These are phyloP conservation scores for Liopterus haemorrhoidalis DNA, from an alignment of 2,888 invertebrate genomes.

Conservation along the genomic window DNA sequence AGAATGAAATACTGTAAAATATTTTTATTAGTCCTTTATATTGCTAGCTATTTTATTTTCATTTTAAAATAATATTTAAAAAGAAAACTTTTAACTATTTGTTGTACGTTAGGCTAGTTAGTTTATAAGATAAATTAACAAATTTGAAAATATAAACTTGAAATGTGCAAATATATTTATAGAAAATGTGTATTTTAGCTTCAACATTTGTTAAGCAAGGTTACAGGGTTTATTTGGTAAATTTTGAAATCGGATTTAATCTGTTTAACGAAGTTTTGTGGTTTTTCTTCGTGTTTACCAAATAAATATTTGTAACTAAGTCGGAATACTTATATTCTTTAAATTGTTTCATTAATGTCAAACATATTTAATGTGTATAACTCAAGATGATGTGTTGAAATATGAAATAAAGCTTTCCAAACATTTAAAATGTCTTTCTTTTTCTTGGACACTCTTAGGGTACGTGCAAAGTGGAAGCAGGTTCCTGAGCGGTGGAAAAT, in stretches of 20 bases:
- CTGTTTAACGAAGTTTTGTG: too few species aligned
- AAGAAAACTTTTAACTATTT: slow-evolving; percentile 10
- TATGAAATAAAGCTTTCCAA: slow-evolving; percentile 24
- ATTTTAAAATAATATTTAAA: slow-evolving; percentile 17
- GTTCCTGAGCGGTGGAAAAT: too few species aligned
- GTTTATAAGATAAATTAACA: slow-evolving; percentile 3
- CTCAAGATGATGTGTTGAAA: slow-evolving; percentile 22
- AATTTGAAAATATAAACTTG: slow-evolving; percentile 1
- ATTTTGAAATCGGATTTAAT: too few species aligned
- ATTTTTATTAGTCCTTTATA: slow-evolving; percentile 20
- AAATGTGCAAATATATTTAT: too few species aligned
- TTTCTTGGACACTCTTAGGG: too few species aligned
- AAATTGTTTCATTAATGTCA: slow-evolving; percentile 20
- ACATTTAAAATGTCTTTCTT: too few species aligned
- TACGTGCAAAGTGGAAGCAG: too few species aligned
- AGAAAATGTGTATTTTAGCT: neutral
- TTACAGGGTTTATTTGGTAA: too few species aligned
- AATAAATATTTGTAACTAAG: too few species aligned
- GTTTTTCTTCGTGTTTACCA: too few species aligned
- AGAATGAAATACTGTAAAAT: slow-evolving; percentile 17
- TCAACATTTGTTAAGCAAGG: neutral
- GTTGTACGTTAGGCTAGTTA: slow-evolving; percentile 14
- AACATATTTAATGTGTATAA: slow-evolving; percentile 23
- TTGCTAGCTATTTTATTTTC: slow-evolving; percentile 14
- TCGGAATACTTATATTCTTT: too few species aligned